Percentiles rank a stretch among this genome's conserved stretches.
Conservation (phyloP, 2,888 invertebrate species). For the Tenthredo notha region DNA sequence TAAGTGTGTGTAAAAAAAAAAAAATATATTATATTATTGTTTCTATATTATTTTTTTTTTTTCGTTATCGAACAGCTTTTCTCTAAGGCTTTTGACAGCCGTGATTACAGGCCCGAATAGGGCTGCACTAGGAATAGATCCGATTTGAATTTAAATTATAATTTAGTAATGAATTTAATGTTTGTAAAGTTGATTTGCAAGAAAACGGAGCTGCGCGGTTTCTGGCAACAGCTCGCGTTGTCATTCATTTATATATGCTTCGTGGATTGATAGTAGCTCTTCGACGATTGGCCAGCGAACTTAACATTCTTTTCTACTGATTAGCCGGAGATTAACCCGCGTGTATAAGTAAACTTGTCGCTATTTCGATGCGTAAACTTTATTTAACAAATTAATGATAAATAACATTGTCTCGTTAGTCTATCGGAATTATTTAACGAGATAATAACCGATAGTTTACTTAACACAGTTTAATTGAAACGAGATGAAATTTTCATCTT, state of each 20-base stretch:
- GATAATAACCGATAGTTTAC: neutral
- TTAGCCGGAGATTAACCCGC: conserved; percentile 35
- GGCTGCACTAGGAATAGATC: neutral
- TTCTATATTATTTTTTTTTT: neutral
- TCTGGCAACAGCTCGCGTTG: conserved; percentile 22
- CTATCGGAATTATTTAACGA: neutral
- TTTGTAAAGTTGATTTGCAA: neutral
- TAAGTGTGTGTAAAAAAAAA: neutral
- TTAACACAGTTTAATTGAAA: neutral
- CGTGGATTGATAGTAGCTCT: conserved; percentile 49
- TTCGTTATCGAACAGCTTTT: neutral
- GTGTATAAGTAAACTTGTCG: neutral
- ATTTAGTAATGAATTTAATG: neutral
- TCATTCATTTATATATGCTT: conserved; percentile 54
- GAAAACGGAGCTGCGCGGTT: conserved; percentile 34
- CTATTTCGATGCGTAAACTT: neutral
- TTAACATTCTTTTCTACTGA: conserved; percentile 46
- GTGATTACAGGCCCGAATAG: neutral
- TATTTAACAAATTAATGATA: neutral
- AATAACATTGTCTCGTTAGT: neutral
- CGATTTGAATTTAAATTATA: neutral
- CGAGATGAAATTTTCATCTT: neutral
- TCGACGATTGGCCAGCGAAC: conserved; percentile 42
- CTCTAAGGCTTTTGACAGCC: no score
- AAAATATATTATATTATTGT: neutral